Conservation (phyloP, 30 jellyfish, hydroid and myxozoan species). For the Turritopsis dohrnii region DNA sequence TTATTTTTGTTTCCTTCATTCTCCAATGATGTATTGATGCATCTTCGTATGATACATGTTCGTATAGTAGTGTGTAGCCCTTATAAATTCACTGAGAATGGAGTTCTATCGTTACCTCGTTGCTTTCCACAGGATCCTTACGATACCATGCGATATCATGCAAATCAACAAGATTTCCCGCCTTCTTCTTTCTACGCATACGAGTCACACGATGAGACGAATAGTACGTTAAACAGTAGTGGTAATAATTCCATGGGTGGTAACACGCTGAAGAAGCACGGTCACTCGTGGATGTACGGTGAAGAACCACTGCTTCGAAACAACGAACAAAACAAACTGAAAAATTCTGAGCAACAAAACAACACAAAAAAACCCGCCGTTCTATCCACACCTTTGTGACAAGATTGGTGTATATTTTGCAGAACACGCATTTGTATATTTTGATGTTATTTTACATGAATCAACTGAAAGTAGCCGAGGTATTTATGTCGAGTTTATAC, state of each 20-base stretch:
- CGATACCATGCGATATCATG: neutral
- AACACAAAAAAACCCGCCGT: neutral
- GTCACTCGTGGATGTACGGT: neutral
- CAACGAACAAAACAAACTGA: neutral
- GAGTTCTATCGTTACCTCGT: neutral
- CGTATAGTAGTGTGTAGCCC: no score
- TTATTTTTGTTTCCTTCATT: no score
- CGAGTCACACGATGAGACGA: neutral
- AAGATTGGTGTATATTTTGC: neutral
- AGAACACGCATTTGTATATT: no score
- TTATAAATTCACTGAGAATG: no score
- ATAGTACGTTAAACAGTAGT: neutral
- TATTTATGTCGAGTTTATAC: no score
- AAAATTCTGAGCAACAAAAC: neutral
- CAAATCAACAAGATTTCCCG: neutral
- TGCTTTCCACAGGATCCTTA: neutral
- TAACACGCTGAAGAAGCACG: neutral
- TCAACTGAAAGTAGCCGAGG: no score
- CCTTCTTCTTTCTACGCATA: constrained; percentile 3
- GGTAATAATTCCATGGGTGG: no score
- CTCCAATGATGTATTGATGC: no score
- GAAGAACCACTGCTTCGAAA: neutral
- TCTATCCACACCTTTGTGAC: neutral
- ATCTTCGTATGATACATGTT: no score
- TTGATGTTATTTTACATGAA: no score